Evolutionary conservation across 2,888 invertebrate genomes (phyloP), one percentile per base, ranked within the genome.

Genomic region (Unio delphinus): DNA sequence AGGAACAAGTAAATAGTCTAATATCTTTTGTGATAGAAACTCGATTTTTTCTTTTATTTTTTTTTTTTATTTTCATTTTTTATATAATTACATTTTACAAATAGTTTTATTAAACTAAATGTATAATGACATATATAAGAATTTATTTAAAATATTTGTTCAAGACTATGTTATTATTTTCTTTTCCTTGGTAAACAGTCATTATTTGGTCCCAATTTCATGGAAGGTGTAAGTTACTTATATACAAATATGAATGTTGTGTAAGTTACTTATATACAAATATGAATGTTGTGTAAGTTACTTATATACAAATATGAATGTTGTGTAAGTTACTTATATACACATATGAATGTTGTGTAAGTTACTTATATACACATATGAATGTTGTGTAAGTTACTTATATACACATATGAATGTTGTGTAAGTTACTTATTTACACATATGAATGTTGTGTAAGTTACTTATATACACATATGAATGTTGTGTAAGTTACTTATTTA

Each of bases 191-290:
- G 45, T 11, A 45, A 45, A 55, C 58, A 75, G 75, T 66, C 64
- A 60, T 69, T 75, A 65, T 75, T 70, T 68, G 71, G 73, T 26
- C 69, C 71, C 45, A 69, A 71, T 57, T 75, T 65, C 57, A 69
- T n/a, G n/a, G 67, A 71, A 30, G 75, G 75, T 57, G 75, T 75
- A 75, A 75, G 75, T 75, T 56, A 34, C 30, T 6, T 26, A 45
- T 58, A 26, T 45, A 15, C 26, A 34, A 4, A 20, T 7, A 34
- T 63, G n/a, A n/a, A 15, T 63, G 23, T 17, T 23, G 28, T 61
- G 26, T 17, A 23, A 23, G 23, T 23, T 23, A 23, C 23, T 23
- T 23, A 23, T 23, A 23, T 23, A 23, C 23, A 23, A 0, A 20
- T 7, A 34, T 63, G n/a, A n/a, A 15, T 63, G 23, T 17, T 23